Evolutionary conservation across 2,797 vertebrate genomes (phyloP).

Genomic region (Melopsittacus undulatus): DNA sequence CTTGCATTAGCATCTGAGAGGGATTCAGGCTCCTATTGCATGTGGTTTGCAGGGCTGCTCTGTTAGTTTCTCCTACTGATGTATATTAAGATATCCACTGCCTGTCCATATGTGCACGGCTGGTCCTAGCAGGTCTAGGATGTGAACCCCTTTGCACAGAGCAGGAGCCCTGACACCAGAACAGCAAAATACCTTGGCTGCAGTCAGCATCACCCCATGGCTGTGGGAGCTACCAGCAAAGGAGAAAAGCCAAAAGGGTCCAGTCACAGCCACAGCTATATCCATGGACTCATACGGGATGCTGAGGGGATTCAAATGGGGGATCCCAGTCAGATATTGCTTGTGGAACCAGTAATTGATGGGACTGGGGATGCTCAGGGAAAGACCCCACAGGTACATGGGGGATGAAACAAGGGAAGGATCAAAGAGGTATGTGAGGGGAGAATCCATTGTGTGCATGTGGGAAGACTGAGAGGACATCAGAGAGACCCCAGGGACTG

Average conservation of each 20-base stretch:
- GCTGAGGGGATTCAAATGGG: accelerated
- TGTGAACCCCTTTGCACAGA: accelerated
- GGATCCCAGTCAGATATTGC: neutral
- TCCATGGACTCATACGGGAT: accelerated
- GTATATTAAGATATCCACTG: neutral
- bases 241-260: neutral
- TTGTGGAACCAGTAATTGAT: accelerated
- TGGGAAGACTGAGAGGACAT: neutral
- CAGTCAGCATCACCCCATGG: accelerated
- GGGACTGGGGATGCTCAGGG: accelerated
- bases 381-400: accelerated
- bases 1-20: neutral
- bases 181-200: accelerated
- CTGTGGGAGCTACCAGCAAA: accelerated
- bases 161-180: too few relatives aligned
- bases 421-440: neutral
- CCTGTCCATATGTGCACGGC: accelerated
- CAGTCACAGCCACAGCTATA: accelerated
- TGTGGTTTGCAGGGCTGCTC: neutral
- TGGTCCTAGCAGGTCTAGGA: neutral
- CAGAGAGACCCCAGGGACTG: neutral
- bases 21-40: accelerated
- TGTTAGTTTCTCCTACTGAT: neutral
- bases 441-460: neutral
- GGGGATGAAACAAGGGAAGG: accelerated